Evolutionary conservation across 2,888 invertebrate species (phyloP).

Genomic region (Hirtodrosophila confusa): DNA sequence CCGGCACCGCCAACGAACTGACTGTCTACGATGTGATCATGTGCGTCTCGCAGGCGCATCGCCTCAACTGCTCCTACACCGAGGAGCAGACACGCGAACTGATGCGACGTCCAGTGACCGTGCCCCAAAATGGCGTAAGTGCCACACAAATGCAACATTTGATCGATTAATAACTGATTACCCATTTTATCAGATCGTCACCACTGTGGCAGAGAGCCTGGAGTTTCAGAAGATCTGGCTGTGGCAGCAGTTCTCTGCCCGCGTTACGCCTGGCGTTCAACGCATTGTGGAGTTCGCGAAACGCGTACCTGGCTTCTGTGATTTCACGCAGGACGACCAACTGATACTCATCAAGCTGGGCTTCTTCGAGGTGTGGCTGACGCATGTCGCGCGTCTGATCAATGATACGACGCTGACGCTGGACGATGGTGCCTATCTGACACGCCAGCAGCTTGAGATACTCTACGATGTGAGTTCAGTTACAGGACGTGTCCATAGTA

Average conservation of each 20-base stretch:
- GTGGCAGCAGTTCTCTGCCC: constrained; percentile 94
- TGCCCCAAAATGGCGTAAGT: constrained; percentile 85
- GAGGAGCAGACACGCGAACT: constrained; percentile 91
- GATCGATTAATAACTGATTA: neutral
- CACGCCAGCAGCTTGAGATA: constrained; percentile 92
- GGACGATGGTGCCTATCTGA: constrained; percentile 94
- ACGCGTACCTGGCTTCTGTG: constrained; percentile 95
- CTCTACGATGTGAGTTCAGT: constrained; percentile 91
- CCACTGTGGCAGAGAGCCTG: constrained; percentile 87
- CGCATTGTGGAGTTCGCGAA: constrained; percentile 98
- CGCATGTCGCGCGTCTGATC: constrained; percentile 92
- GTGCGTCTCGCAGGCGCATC: constrained; percentile 93
- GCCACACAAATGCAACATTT: too few species aligned
- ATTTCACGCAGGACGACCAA: constrained; percentile 97
- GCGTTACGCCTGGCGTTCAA: constrained; percentile 95
- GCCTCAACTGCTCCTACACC: constrained; percentile 93
- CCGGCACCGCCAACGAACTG: constrained; percentile 85
- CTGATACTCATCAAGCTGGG: constrained; percentile 97
- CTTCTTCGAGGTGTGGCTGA: constrained; percentile 98
- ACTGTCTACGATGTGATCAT: constrained; percentile 92
- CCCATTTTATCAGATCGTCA: constrained; percentile 84
- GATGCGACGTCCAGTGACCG: constrained; percentile 88
- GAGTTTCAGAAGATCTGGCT: constrained; percentile 92
- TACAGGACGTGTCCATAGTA: too few species aligned
- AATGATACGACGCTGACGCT: constrained; percentile 92